Conservation (phyloP, 2,113 vertebrate species). For the Elaphurus davidianus region DNA sequence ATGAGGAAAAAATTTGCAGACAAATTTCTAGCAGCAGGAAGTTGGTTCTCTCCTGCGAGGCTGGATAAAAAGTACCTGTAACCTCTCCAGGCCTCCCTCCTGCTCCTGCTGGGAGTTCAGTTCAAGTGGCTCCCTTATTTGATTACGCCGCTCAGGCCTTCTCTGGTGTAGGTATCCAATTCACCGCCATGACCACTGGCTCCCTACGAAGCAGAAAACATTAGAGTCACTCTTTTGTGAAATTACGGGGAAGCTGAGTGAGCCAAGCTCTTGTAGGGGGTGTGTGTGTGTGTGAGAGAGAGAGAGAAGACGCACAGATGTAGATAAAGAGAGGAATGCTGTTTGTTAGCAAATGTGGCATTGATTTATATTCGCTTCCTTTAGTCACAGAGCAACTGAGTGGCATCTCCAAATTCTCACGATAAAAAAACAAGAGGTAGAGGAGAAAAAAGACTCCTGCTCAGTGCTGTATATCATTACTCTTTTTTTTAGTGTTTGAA, state of each 20-base stretch:
- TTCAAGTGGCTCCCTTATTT: conserved; percentile 89
- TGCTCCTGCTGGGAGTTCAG: conserved; percentile 82
- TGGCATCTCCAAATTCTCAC: background rate
- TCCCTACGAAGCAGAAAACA: conserved; percentile 67
- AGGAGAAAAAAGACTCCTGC: background rate
- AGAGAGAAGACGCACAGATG: background rate
- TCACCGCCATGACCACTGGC: background rate
- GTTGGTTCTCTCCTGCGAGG: conserved; percentile 84
- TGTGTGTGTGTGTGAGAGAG: background rate
- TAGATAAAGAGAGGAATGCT: background rate
- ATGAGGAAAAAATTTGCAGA: conserved; percentile 90
- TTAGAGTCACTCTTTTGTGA: conserved; percentile 70
- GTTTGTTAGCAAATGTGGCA: background rate
- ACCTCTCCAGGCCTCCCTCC: conserved; percentile 82
- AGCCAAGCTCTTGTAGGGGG: background rate
- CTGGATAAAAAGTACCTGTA: conserved; percentile 91
- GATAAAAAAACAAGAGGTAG: background rate
- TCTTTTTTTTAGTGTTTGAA: background rate
- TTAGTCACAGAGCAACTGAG: background rate
- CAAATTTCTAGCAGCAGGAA: conserved; percentile 97
- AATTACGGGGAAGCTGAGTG: conserved; percentile 26
- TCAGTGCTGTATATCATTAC: background rate
- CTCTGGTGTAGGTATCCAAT: conserved; percentile 66
- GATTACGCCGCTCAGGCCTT: conserved; percentile 84
- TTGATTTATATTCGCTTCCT: conserved; percentile 30